Percentiles rank a stretch among this genome's conserved stretches.
These are phyloP conservation scores for Cheilosia scutellata DNA, from an alignment of 2,888 invertebrate species.

Conservation along the genomic window DNA sequence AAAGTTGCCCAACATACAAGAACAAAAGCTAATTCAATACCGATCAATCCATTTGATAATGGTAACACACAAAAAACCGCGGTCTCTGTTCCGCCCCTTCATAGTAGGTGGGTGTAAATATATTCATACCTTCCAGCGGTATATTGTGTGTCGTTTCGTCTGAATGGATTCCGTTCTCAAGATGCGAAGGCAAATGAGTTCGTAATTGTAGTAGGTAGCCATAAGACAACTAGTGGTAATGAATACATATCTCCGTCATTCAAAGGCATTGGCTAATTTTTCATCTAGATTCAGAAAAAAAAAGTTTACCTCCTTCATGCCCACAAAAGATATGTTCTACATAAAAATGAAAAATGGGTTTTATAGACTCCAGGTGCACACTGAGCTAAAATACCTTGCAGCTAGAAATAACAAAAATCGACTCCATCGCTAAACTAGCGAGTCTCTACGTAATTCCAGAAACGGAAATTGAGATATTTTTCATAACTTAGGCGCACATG, in stretches of 20 bases:
- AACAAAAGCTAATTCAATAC: conserved; percentile 48
- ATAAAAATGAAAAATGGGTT: conserved; percentile 75
- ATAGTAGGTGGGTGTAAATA: conserved; percentile 35
- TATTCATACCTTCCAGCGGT: conserved; percentile 32
- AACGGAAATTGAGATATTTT: conserved; percentile 81
- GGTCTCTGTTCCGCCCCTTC: conserved; percentile 14
- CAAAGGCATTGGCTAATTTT: conserved; percentile 46
- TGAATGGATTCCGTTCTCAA: conserved; percentile 41
- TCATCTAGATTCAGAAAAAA: conserved; percentile 43
- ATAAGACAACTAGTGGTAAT: conserved; percentile 46
- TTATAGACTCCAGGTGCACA: conserved; percentile 75
- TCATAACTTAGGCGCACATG: conserved; percentile 78
- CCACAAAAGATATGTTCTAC: conserved; percentile 66
- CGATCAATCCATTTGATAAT: conserved; percentile 53
- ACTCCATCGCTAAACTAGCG: conserved; percentile 36
- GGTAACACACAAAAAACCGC: conserved; percentile 8
- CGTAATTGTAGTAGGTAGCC: conserved; percentile 61
- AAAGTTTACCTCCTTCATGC: conserved; percentile 11
- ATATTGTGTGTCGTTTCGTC: conserved; percentile 33
- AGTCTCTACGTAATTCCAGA: conserved; percentile 76
- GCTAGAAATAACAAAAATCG: conserved; percentile 40
- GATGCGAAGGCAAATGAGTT: conserved; percentile 49
- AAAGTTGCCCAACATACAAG: conserved; percentile 26
- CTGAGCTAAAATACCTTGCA: conserved; percentile 53
- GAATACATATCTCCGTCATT: conserved; percentile 50